Conservation (phyloP, 1,140 invertebrate genomes). For the Littorina saxatilis region DNA sequence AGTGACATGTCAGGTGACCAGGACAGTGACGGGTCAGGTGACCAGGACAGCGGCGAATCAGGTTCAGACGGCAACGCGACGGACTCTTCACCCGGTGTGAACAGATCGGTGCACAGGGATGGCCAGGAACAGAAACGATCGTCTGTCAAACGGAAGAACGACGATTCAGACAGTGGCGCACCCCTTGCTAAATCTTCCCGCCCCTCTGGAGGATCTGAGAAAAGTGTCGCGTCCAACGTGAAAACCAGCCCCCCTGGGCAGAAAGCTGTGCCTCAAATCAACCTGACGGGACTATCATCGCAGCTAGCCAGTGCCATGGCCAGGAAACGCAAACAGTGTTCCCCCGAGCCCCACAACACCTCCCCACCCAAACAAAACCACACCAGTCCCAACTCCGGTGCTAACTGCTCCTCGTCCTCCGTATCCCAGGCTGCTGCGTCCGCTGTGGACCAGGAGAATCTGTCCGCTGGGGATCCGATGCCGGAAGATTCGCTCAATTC, state of each 20-base stretch:
- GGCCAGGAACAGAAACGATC: neutral
- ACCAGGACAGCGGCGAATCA: neutral
- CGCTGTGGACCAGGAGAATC: neutral
- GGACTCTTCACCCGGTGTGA: neutral
- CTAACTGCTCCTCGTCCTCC: neutral
- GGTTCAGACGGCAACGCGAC: no score
- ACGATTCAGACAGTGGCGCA: neutral
- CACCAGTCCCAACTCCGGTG: neutral
- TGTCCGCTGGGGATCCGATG: neutral
- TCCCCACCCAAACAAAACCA: neutral
- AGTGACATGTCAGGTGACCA: neutral
- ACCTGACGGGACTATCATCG: constrained; percentile 15
- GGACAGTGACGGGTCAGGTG: neutral
- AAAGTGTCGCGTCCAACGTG: neutral
- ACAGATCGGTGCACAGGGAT: neutral
- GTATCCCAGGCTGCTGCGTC: neutral
- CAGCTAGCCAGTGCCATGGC: constrained; percentile 32
- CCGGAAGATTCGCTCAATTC: neutral
- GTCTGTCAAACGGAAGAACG: neutral
- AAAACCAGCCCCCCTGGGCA: neutral
- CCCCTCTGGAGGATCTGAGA: neutral
- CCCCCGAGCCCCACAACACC: neutral
- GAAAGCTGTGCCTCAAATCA: neutral
- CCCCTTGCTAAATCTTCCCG: neutral
- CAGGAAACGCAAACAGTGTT: constrained; percentile 1